Conservation (phyloP, 2,797 vertebrate genomes). For the Erithacus rubecula region DNA sequence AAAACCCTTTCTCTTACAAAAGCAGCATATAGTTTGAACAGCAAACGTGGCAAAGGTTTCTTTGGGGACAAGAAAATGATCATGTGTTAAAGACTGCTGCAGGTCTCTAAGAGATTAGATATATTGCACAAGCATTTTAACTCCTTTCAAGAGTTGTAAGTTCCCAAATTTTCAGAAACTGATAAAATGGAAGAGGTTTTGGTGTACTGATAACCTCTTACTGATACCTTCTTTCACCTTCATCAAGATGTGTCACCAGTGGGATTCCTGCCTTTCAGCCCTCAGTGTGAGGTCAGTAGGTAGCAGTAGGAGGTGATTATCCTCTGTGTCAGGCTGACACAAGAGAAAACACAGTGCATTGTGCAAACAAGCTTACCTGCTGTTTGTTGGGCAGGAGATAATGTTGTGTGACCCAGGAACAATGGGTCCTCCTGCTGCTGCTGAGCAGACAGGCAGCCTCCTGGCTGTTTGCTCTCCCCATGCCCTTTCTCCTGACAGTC, state of each 20-base stretch:
- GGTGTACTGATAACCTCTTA: neutral
- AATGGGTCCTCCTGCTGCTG: conserved; percentile 15
- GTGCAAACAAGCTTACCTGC: conserved; percentile 62
- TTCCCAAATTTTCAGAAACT: neutral
- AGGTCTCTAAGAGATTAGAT: neutral
- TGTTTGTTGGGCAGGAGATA: conserved; percentile 55
- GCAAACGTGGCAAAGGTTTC: neutral
- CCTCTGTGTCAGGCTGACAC: conserved; percentile 37
- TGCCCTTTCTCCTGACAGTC: neutral
- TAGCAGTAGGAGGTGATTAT: conserved; percentile 57
- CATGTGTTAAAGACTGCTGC: neutral
- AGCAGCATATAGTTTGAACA: neutral
- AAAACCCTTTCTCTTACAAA: neutral
- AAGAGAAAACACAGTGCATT: conserved; percentile 31
- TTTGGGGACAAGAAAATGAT: neutral
- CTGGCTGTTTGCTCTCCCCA: neutral
- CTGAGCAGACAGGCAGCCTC: neutral
- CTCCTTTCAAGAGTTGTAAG: neutral
- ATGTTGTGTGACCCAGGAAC: conserved; percentile 44
- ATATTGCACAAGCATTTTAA: neutral
- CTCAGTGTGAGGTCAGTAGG: conserved; percentile 31
- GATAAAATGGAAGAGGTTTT: neutral
- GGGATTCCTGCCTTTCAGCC: neutral
- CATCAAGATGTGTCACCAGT: neutral
- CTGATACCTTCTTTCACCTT: neutral